Conservation (phyloP, 1,140 invertebrate genomes). For the Drosophila ficusphila region DNA sequence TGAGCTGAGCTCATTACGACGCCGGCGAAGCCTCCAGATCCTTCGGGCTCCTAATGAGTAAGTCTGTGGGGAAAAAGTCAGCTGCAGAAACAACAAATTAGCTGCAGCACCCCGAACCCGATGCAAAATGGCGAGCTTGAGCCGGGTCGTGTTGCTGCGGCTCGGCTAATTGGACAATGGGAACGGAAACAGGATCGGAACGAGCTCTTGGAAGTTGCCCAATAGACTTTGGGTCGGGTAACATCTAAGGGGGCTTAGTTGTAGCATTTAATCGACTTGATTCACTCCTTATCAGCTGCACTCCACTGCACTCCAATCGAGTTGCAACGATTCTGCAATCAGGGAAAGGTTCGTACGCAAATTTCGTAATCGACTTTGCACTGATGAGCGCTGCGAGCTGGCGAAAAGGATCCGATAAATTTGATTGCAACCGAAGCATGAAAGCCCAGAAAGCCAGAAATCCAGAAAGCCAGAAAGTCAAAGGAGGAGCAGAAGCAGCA, state of each 20-base stretch:
- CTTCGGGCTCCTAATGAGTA: conserved; percentile 14
- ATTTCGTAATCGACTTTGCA: conserved; percentile 45
- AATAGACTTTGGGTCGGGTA: conserved; percentile 10
- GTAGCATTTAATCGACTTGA: conserved; percentile 10
- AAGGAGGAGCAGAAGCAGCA: too few relatives aligned
- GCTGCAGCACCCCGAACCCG: conserved; percentile 18
- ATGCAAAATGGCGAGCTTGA: conserved; percentile 28
- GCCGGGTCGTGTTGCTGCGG: conserved; percentile 19
- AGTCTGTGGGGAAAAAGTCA: conserved; percentile 12
- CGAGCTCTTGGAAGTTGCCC: background rate
- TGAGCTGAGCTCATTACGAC: conserved; percentile 19
- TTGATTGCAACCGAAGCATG: conserved; percentile 62
- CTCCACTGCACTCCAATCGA: conserved; percentile 24
- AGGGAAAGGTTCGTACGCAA: conserved; percentile 36
- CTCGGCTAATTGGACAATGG: conserved; percentile 48
- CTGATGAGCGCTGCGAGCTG: conserved; percentile 27
- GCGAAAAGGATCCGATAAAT: conserved; percentile 52
- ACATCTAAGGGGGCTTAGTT: background rate
- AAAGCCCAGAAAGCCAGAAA: conserved; percentile 60
- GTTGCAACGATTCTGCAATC: conserved; percentile 31
- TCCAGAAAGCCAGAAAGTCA: too few relatives aligned
- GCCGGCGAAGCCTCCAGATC: background rate
- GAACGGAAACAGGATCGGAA: background rate
- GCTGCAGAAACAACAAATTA: conserved; percentile 20
- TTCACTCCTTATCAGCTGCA: conserved; percentile 3